Evolutionary conservation across 2,113 vertebrate species (phyloP), one percentile per base, ranked within the genome.

Genomic region (Piprites chloris): DNA sequence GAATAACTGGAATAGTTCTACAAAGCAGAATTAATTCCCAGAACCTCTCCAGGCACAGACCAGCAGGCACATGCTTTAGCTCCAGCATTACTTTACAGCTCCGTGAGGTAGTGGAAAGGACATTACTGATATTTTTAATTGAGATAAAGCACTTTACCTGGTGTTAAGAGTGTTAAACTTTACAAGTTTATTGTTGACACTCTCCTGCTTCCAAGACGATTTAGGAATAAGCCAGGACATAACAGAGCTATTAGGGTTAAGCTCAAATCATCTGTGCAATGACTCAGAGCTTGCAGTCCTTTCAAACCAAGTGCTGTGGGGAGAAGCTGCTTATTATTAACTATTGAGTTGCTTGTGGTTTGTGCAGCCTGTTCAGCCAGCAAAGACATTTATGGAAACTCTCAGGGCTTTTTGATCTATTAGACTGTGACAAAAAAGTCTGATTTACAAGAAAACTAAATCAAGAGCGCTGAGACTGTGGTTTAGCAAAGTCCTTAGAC

Each of bases 1-100:
- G 96, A 97, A 97, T 98, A 97, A 98, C 98, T 98, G 98, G 97
- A 98, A 98, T 98, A 97, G 96, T 97, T 98, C 97, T 97, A 96
- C 96, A 97, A 96, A 97, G 96, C 97, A 97, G 95, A 93, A 96
- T 97, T 95, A 96, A 96, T 98, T 98, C 98, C 98, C 98, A 98
- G 98, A 98, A 98, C 86, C 97, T 96, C 96, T 97, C 93, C 88
- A 88, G 97, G 96, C 96, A 95, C 95, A 97, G 93, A 96, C 96
- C 96, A 97, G 97, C 98, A 97, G 95, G 90, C 97, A 97, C 89
- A 96, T 90, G 94, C 77, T 97, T 92, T 86, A 80, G 76, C 87
- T 96, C 94, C 78, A 87, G 89, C 46, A 22, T 87, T 75, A 84
- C 89, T 91, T 97, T 97, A 97, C 94, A 96, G 94, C 90, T 87